Evolutionary conservation across 2,888 invertebrate genomes (phyloP).

Genomic region (Oscheius myriophilus): DNA sequence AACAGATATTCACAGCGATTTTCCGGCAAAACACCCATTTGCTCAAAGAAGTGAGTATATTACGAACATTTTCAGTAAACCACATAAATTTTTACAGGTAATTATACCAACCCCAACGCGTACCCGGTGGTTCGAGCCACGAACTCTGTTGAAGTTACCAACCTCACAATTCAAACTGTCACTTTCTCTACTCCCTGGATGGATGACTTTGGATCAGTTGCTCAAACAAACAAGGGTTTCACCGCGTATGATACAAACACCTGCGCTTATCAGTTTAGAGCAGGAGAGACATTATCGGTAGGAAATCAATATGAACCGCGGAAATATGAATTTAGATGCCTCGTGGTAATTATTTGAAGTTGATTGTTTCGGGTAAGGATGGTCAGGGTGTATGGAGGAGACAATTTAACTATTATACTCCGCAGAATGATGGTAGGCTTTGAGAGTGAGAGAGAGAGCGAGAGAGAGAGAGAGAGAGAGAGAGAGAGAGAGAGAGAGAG

Average conservation of each 20-base stretch:
- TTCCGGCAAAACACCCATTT: constrained; percentile 12
- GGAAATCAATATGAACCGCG: not conserved
- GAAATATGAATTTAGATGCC: constrained; percentile 6
- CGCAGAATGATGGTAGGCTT: not conserved
- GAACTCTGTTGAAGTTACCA: not conserved
- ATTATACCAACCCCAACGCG: too few species aligned
- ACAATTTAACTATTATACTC: constrained; percentile 12
- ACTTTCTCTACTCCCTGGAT: constrained; percentile 8
- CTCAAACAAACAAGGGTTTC: not conserved
- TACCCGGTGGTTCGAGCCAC: not conserved
- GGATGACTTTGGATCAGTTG: not conserved
- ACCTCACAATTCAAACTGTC: not conserved
- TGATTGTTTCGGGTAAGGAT: not conserved
- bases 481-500: too few species aligned
- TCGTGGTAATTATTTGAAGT: not conserved
- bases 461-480: too few species aligned
- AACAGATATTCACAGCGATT: constrained; percentile 2
- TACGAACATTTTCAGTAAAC: not conserved
- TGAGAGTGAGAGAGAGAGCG: too few species aligned
- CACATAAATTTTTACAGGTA: not conserved
- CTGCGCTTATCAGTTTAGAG: constrained; percentile 5
- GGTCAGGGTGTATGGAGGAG: not conserved
- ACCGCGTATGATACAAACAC: constrained; percentile 1
- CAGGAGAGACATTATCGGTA: too few species aligned
- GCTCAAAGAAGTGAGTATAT: not conserved